phyloP scores from a whole-genome alignment of 2,113 vertebrate genomes.

The Pteruthius melanotis region DNA sequence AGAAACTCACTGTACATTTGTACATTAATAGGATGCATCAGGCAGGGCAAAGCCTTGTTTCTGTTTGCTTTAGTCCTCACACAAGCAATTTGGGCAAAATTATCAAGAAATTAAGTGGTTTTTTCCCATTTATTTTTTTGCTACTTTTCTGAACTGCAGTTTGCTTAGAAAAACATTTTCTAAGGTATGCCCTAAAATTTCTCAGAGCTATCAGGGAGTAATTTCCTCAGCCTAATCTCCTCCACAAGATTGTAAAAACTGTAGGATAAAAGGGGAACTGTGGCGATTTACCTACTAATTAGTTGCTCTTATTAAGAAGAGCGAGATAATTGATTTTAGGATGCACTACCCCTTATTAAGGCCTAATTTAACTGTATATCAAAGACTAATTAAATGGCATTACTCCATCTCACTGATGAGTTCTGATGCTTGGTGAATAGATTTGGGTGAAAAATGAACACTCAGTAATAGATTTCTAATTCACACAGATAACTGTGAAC shows the following conservation, averaged over 20 bases:
- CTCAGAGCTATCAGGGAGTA: constrained; percentile 54
- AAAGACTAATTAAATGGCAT: constrained; percentile 86
- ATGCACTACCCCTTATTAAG: constrained; percentile 83
- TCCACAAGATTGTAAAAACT: constrained; percentile 69
- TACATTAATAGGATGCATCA: background rate
- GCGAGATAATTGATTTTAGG: constrained; percentile 84
- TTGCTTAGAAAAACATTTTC: constrained; percentile 33
- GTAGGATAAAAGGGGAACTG: constrained; percentile 77
- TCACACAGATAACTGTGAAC: constrained; percentile 65
- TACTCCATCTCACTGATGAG: constrained; percentile 83
- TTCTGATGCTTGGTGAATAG: constrained; percentile 78
- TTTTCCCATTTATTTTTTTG: background rate
- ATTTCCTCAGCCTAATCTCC: constrained; percentile 72
- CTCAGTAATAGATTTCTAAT: constrained; percentile 71
- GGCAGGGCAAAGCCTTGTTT: background rate
- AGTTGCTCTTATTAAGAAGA: constrained; percentile 83
- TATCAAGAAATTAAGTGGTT: background rate
- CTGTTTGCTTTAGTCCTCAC: background rate
- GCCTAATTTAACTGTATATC: constrained; percentile 85
- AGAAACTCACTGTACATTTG: background rate
- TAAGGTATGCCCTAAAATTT: constrained; percentile 58
- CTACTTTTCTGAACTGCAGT: background rate
- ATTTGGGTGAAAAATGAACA: constrained; percentile 75
- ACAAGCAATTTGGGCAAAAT: background rate
- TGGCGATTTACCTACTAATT: constrained; percentile 84